A percentile compares a stretch with the other conserved stretches of the same genome.
Conservation (phyloP, 2,113 vertebrate species). For the Malurus cyaneus region DNA sequence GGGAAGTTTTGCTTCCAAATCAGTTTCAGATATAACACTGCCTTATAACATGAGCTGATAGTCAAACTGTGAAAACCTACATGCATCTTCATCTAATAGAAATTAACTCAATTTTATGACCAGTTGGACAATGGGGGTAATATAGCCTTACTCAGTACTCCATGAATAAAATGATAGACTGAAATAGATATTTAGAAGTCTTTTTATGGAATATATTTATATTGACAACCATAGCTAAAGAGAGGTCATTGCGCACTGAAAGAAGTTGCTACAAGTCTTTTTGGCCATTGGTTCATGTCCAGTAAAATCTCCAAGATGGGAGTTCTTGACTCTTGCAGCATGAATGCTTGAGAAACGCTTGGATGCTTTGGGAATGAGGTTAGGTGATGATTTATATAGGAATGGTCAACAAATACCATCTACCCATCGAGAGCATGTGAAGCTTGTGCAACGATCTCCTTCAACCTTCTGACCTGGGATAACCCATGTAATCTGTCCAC, state of each 20-base stretch:
- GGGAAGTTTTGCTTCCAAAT: neutral
- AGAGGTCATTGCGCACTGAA: neutral
- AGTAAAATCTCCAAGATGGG: neutral
- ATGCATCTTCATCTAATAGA: neutral
- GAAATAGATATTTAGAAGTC: neutral
- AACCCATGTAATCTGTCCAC: neutral
- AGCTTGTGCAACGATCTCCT: neutral
- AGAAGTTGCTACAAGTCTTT: neutral
- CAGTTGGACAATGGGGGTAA: neutral
- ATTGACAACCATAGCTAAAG: neutral
- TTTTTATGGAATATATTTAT: neutral
- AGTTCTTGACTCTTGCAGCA: neutral
- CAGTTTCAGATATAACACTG: neutral
- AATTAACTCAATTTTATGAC: neutral
- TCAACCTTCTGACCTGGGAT: neutral
- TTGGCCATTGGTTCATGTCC: neutral
- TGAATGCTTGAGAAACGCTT: neutral
- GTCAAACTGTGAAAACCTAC: neutral
- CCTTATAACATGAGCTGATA: neutral
- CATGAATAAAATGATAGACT: neutral
- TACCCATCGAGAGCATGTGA: neutral
- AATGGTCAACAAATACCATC: neutral
- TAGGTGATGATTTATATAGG: neutral
- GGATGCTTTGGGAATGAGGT: neutral
- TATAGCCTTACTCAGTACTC: neutral